Evolutionary conservation across 2,113 vertebrate genomes (phyloP), one percentile per base, ranked within the genome.

Genomic region (Myocastor coypus): DNA sequence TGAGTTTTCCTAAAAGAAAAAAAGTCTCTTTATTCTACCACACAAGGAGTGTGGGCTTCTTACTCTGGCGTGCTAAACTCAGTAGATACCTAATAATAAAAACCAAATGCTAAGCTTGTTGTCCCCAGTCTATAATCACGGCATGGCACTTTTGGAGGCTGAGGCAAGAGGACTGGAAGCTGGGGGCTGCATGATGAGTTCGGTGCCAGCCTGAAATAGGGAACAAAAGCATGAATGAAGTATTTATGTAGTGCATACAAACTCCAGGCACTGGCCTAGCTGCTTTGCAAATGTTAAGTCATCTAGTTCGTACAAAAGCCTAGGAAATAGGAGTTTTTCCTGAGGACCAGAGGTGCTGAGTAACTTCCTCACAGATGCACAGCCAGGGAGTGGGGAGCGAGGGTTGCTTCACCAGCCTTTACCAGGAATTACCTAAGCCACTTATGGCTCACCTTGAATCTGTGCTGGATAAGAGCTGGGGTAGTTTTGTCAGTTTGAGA

Each of bases 341-440:
- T 26, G 46, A 89, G 37, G 37, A n/a, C 50, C 13, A 69, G 82
- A 92, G 63, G 81, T 59, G 55, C 83, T n/a, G n/a, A 55, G 30
- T 68, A 40, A 57, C 59, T 75, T 77, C 6, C 63, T 91, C 19
- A 71, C 28, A 22, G 83, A 30, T 46, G 32, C 37, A 63, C 9
- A 69, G 20, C 64, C 71, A 69, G 37, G 5, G 28, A 91, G 66
- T 37, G 37, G n/a, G n/a, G n/a, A n/a, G n/a, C n/a, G n/a, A n/a
- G n/a, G n/a, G n/a, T n/a, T n/a, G n/a, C n/a, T 93, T 86, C 83
- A n/a, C 81, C 75, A 57, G 52, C n/a, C 77, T 95, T 89, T 87
- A 37, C 28, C 71, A 71, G 16, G 9, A 66, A 61, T 82, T 61
- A 69, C 69, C 73, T 63, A 46, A 88, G 32, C 50, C 40, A 26